A percentile compares a stretch with the other conserved stretches of the same genome.
Conservation (phyloP, 2,113 vertebrate species). For the Shinisaurus crocodilurus region DNA sequence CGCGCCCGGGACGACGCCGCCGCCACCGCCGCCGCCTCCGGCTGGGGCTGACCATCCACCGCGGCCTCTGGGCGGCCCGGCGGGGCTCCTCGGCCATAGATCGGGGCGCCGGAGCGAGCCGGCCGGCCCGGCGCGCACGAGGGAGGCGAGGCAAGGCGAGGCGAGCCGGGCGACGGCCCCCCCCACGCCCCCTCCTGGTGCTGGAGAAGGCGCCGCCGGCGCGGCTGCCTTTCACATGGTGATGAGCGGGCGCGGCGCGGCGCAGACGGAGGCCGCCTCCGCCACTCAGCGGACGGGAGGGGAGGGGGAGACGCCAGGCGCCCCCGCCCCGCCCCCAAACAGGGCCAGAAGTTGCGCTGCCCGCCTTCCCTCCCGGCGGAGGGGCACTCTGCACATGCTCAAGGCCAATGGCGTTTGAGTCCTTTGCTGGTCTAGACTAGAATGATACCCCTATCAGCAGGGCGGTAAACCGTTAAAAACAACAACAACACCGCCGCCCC, state of each 20-base stretch:
- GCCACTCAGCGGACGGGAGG: not conserved
- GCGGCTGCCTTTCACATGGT: slow-evolving; percentile 83
- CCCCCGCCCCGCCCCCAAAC: not conserved
- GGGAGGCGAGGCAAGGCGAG: not conserved
- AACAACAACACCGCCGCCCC: too few species aligned
- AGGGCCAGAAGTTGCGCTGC: not conserved
- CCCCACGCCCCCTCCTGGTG: not conserved
- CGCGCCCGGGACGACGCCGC: not conserved
- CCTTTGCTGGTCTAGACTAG: too few species aligned
- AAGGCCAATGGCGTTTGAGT: too few species aligned
- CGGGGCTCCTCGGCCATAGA: not conserved
- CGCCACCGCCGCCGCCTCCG: not conserved
- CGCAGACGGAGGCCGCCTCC: slow-evolving; percentile 4
- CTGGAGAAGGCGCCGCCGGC: not conserved
- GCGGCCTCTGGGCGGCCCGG: slow-evolving; percentile 6
- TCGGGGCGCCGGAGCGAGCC: not conserved
- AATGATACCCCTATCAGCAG: too few species aligned
- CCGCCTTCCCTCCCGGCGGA: not conserved
- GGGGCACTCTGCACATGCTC: not conserved
- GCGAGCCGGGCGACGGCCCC: not conserved
- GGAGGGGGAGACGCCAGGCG: not conserved
- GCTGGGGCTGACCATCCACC: not conserved
- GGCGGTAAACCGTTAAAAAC: too few species aligned
- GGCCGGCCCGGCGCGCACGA: not conserved
- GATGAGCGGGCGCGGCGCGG: slow-evolving; percentile 68